Conservation (phyloP, 2,888 invertebrate genomes). For the Plebejus anna region DNA sequence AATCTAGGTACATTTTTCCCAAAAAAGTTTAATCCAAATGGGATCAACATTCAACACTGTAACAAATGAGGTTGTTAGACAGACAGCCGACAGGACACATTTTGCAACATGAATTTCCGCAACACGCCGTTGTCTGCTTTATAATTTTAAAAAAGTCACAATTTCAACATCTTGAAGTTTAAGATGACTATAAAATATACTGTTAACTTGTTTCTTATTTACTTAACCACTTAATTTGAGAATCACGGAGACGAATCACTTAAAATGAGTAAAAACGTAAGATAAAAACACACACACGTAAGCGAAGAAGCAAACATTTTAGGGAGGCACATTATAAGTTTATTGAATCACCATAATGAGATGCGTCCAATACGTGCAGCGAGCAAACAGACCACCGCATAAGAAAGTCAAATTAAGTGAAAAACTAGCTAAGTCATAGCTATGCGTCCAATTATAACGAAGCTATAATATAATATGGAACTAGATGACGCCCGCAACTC, state of each 20-base stretch:
- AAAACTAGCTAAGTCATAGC: slow-evolving; percentile 57
- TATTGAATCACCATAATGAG: slow-evolving; percentile 36
- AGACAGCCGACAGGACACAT: too few species aligned
- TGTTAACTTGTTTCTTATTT: neutral
- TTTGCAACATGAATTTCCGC: too few species aligned
- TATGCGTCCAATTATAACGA: slow-evolving; percentile 16
- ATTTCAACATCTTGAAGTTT: neutral
- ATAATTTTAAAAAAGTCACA: too few species aligned
- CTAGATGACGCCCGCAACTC: too few species aligned
- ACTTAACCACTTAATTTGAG: neutral
- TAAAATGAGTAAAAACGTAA: neutral
- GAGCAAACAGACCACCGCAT: slow-evolving; percentile 61
- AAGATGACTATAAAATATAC: neutral
- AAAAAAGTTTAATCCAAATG: too few species aligned
- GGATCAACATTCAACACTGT: too few species aligned
- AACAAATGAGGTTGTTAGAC: too few species aligned
- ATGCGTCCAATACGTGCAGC: slow-evolving; percentile 31
- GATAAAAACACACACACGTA: slow-evolving; percentile 18
- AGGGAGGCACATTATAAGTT: slow-evolving; percentile 31
- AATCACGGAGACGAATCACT: slow-evolving; percentile 3
- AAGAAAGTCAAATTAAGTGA: slow-evolving; percentile 63
- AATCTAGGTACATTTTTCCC: too few species aligned
- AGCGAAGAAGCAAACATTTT: slow-evolving; percentile 28
- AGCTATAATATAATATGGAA: slow-evolving; percentile 4
- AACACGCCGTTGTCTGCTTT: too few species aligned